Evolutionary conservation across 2,113 vertebrate genomes (phyloP), one percentile per base, ranked within the genome.

Genomic region (Cariama cristata): DNA sequence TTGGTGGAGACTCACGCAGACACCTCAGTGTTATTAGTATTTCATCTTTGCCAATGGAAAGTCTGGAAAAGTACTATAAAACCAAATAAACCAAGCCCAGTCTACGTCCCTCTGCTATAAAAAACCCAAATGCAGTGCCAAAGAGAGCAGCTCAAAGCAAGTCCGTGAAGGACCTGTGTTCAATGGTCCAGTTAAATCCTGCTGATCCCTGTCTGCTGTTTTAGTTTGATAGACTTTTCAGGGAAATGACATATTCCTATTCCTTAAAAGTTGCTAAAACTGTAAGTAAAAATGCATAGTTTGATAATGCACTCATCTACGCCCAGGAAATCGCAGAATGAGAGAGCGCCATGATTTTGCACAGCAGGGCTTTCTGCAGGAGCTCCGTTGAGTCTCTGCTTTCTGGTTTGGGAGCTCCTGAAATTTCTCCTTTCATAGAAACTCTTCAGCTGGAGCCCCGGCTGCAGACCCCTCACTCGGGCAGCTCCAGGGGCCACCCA

Each of bases 261-360:
- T 62, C 84, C 64, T 77, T 58, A 68, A n/a, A 77, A 77, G 42
- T 0, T 42, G 14, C 73, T 69, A 71, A 94, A 89, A 42, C 8
- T 28, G 33, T 38, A 45, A 76, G 67, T 68, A 32, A 72, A 79
- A 90, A 55, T 44, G 14, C 6, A 2, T 17, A n/a, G 32, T 47
- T 88, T 69, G 33, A 12, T 45, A 62, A 44, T 19, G 68, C 21
- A 19, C 12, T n/a, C 32, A 8, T 45, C 55, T 50, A 13, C 1
- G 8, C 38, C 27, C 53, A 44, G 71, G 23, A 76, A 52, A 86
- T 26, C 2, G 5, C 19, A 63, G 71, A 68, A 60, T 3, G 49
- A 72, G 63, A 45, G 28, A 1, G 19, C 3, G 8, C 16, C 49
- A 23, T 0, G 0, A 2, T 42, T 47, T 2, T 12, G 12, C 32